Percentiles rank a stretch among this genome's conserved stretches.
Evolutionary conservation across 2,113 vertebrate genomes (phyloP).

Genomic region (Aptenodytes patagonicus): DNA sequence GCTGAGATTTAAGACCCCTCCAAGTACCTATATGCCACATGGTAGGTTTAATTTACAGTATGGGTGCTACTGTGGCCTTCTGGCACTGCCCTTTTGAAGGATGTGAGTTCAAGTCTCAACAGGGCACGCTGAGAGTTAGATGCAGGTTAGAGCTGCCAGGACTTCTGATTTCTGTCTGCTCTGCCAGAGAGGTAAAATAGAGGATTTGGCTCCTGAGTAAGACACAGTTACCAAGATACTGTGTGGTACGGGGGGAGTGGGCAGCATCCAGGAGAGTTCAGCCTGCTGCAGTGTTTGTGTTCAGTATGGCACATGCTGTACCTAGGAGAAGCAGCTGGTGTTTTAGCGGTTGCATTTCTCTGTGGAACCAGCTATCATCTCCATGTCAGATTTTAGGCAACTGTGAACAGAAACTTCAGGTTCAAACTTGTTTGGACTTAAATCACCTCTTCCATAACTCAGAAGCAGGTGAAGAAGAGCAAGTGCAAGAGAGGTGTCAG

Average conservation of each 20-base stretch:
- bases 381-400: not conserved
- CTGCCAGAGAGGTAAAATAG: not conserved
- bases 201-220: not conserved
- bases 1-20: not conserved
- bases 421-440: not conserved
- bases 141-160: not conserved
- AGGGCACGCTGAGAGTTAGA: not conserved
- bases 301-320: not conserved
- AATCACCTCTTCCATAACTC: not conserved
- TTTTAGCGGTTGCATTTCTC: not conserved
- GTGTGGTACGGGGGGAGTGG: not conserved
- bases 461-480: not conserved
- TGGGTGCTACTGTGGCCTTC: not conserved
- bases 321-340: not conserved
- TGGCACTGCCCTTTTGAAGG: not conserved
- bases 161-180: not conserved
- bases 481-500: not conserved
- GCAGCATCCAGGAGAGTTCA: not conserved
- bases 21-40: not conserved
- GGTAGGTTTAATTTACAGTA: not conserved
- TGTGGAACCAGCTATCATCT: not conserved
- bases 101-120: not conserved
- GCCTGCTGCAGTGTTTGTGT: not conserved
- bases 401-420: not conserved
- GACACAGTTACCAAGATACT: fast-evolving